These are phyloP conservation scores for Aleiodes sp. DNA, from an alignment of 1,140 invertebrate genomes.

Conservation along the genomic window DNA sequence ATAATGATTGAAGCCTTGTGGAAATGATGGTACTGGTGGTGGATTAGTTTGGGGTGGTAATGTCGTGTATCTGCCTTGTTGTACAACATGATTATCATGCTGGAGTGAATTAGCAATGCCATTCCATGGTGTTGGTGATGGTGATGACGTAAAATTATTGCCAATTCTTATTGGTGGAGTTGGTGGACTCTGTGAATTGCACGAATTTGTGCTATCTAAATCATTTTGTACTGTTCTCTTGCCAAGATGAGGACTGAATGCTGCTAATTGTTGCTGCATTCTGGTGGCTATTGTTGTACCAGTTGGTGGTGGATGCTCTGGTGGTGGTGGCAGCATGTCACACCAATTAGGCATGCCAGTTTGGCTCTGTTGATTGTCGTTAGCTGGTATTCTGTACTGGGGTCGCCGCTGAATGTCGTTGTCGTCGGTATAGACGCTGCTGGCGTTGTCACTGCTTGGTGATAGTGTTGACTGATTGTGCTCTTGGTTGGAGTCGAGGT, in stretches of 20 bases:
- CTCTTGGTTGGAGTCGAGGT: conserved; percentile 62
- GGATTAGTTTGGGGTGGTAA: conserved; percentile 61
- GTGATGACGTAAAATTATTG: conserved; percentile 54
- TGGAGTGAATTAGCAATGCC: conserved; percentile 26
- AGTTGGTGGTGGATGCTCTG: conserved; percentile 79
- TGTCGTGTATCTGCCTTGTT: conserved; percentile 57
- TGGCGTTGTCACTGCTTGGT: conserved; percentile 63
- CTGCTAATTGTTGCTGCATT: conserved; percentile 47
- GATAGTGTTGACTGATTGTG: conserved; percentile 63
- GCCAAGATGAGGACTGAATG: conserved; percentile 58
- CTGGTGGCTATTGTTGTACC: conserved; percentile 47
- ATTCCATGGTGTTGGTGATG: conserved; percentile 58
- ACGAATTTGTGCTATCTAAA: conserved; percentile 51
- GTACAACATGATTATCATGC: conserved; percentile 38
- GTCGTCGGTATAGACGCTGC: conserved; percentile 64
- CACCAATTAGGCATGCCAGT: conserved; percentile 75
- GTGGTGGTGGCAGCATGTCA: conserved; percentile 81
- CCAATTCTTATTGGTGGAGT: conserved; percentile 56
- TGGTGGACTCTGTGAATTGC: conserved; percentile 59
- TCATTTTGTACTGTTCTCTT: conserved; percentile 56
- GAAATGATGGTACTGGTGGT: conserved; percentile 56
- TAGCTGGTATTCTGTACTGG: conserved; percentile 50
- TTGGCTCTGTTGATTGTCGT: conserved; percentile 50
- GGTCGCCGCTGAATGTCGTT: conserved; percentile 55
- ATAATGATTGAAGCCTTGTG: conserved; percentile 59